Evolutionary conservation across 2,888 invertebrate genomes (phyloP).

Genomic region (Gastrophysa polygoni): DNA sequence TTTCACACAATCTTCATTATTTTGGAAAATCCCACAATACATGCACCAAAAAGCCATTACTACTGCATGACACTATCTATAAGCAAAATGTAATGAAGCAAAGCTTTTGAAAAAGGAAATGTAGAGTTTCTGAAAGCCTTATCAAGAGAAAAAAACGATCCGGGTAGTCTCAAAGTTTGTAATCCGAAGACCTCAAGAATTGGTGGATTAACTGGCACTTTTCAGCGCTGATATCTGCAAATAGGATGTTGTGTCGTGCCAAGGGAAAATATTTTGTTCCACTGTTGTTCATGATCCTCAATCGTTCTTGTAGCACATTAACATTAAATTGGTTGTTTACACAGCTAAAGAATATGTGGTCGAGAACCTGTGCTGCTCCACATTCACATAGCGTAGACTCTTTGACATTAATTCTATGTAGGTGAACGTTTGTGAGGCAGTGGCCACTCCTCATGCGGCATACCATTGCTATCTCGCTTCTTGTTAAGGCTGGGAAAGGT

Average conservation of each 20-base stretch:
- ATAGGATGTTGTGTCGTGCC: background rate
- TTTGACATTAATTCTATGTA: constrained; percentile 1
- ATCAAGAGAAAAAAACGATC: too few species aligned
- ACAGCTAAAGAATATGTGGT: constrained; percentile 4
- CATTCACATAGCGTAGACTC: background rate
- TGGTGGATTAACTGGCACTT: background rate
- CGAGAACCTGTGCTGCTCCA: background rate
- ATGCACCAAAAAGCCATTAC: background rate
- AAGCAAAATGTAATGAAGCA: background rate
- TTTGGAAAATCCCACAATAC: too few species aligned
- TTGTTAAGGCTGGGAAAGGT: background rate
- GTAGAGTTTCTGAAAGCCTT: background rate
- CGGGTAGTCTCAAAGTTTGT: too few species aligned
- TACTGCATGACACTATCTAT: background rate
- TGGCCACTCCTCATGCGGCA: background rate
- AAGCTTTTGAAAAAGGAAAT: background rate
- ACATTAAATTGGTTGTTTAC: background rate
- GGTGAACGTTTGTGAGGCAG: background rate
- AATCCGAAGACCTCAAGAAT: background rate
- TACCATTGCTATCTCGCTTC: background rate
- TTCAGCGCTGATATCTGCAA: background rate
- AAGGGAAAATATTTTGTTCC: background rate
- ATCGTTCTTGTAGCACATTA: background rate
- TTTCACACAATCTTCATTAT: too few species aligned
- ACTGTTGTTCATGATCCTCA: background rate